Conservation (phyloP, 2,888 invertebrate species). For the Leuctra nigra region DNA sequence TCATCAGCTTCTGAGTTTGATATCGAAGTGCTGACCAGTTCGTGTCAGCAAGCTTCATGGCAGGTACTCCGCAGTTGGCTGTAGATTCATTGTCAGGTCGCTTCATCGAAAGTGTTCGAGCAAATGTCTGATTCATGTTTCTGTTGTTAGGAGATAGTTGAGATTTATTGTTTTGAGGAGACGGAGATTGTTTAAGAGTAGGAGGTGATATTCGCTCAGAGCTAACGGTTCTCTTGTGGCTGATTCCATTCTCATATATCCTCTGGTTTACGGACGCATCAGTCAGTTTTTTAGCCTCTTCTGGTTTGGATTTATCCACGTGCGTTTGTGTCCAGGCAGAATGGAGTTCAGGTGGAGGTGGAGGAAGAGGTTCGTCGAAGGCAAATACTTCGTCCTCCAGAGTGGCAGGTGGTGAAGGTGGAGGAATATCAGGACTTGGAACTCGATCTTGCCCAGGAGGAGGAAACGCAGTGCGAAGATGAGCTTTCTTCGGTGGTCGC, state of each 20-base stretch:
- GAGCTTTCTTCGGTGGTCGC: slow-evolving; percentile 70
- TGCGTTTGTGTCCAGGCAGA: slow-evolving; percentile 15
- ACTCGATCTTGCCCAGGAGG: slow-evolving; percentile 41
- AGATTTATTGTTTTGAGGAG: not conserved
- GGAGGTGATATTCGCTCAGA: not conserved
- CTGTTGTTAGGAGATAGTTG: slow-evolving; percentile 12
- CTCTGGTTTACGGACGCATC: not conserved
- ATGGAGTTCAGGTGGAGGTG: slow-evolving; percentile 49
- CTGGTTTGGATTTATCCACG: not conserved
- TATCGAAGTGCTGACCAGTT: slow-evolving; percentile 37
- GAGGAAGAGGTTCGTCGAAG: slow-evolving; percentile 57
- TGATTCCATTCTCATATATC: not conserved
- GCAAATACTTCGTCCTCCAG: slow-evolving; percentile 51
- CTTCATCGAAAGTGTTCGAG: slow-evolving; percentile 22
- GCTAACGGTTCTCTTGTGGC: not conserved
- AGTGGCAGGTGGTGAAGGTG: slow-evolving; percentile 55
- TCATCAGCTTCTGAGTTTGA: slow-evolving; percentile 43
- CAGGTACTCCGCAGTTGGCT: slow-evolving; percentile 5
- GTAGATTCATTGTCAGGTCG: slow-evolving; percentile 7
- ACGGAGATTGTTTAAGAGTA: not conserved
- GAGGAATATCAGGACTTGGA: slow-evolving; percentile 54
- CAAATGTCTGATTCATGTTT: slow-evolving; percentile 22
- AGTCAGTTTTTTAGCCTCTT: not conserved
- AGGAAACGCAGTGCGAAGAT: slow-evolving; percentile 47
- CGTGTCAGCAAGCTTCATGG: slow-evolving; percentile 16